Percentiles rank a stretch among this genome's conserved stretches.
phyloP scores from a whole-genome alignment of 2,888 invertebrate species.

The Plagodis dolabraria region DNA sequence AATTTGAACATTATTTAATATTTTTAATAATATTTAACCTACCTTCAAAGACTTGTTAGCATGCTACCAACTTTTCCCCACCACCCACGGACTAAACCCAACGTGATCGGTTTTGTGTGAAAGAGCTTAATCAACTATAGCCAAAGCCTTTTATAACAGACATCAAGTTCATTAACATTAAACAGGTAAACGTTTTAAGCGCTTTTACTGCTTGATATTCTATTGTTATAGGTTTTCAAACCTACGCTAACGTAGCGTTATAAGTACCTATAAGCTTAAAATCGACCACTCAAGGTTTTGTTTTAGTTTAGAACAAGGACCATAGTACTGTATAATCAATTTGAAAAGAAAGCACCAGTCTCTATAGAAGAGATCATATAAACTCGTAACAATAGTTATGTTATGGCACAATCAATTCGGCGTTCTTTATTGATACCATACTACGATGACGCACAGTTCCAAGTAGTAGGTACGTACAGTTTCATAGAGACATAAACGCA shows the following conservation, averaged over 20 bases:
- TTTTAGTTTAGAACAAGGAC: no score
- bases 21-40: no score
- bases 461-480: not conserved
- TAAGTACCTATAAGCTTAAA: no score
- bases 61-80: not conserved
- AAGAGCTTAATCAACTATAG: constrained; percentile 41
- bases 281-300: no score
- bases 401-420: constrained; percentile 13
- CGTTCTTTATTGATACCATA: constrained; percentile 29
- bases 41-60: no score
- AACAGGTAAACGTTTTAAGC: constrained; percentile 27
- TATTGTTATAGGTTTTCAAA: constrained; percentile 6
- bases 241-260: constrained; percentile 8
- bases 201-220: constrained; percentile 13
- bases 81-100: constrained; percentile 30
- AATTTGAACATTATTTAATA: no score
- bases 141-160: constrained; percentile 30
- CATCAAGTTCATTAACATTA: constrained; percentile 19
- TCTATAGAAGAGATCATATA: no score
- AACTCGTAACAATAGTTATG: constrained; percentile 5
- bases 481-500: constrained; percentile 22
- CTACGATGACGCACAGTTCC: constrained; percentile 22
- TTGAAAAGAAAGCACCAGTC: no score
- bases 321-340: no score
- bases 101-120: constrained; percentile 46